phyloP scores from a whole-genome alignment of 2,113 vertebrate species.

The Alectura lathami region DNA sequence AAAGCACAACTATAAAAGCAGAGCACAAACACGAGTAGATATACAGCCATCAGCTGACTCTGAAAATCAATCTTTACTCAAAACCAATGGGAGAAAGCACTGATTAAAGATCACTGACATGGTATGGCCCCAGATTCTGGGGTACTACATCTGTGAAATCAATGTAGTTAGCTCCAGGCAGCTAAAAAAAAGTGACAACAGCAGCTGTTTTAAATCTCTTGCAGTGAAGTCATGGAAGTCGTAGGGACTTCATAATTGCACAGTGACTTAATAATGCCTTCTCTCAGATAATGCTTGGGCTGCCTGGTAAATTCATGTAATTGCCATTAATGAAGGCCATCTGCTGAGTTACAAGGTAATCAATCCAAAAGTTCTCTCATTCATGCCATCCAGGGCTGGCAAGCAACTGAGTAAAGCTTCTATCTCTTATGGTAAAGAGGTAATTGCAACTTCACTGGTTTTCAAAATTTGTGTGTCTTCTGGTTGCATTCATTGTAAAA shows the following conservation, averaged over 20 bases:
- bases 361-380: slow-evolving; percentile 44
- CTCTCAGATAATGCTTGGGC: slow-evolving; percentile 32
- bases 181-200: slow-evolving; percentile 4
- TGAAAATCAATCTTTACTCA: slow-evolving; percentile 49
- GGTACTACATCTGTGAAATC: slow-evolving; percentile 17
- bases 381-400: background rate
- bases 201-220: slow-evolving; percentile 61
- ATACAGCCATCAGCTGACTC: background rate
- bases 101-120: slow-evolving; percentile 1
- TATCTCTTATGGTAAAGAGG: background rate
- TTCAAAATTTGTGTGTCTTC: background rate
- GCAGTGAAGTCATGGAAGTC: slow-evolving; percentile 55
- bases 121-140: background rate
- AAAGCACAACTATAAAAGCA: background rate
- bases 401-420: background rate
- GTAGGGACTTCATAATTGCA: background rate
- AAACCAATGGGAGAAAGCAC: slow-evolving; percentile 10
- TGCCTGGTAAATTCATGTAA: slow-evolving; percentile 28
- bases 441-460: background rate
- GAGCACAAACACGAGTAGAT: background rate
- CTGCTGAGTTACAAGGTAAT: slow-evolving; percentile 33
- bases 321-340: slow-evolving; percentile 57
- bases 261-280: slow-evolving; percentile 39
- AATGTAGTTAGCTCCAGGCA: slow-evolving; percentile 2
- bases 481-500: background rate